These are phyloP conservation scores for Hyposoter dolosus DNA, from an alignment of 2,888 invertebrate species.

Conservation along the genomic window DNA sequence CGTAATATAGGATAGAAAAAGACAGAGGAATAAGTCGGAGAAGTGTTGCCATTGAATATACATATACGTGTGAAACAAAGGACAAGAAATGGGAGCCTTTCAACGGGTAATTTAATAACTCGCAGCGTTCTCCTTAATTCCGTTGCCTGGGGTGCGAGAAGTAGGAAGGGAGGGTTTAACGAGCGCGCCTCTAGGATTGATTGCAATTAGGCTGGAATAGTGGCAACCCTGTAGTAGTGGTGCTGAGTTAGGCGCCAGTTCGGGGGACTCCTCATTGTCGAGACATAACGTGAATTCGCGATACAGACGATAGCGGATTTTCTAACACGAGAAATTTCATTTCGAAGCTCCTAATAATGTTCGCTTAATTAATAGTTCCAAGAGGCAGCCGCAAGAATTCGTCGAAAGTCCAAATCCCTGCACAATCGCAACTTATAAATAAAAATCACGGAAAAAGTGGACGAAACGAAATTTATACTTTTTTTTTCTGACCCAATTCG, in stretches of 20 bases:
- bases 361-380: too few relatives aligned
- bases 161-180: slow-evolving; percentile 65
- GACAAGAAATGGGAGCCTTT: slow-evolving; percentile 59
- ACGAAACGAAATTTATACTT: background rate
- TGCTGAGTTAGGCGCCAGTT: slow-evolving; percentile 59
- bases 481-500: background rate
- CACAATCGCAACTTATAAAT: background rate
- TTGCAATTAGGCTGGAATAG: slow-evolving; percentile 75
- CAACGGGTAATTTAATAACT: slow-evolving; percentile 70
- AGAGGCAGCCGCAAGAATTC: too few relatives aligned
- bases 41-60: slow-evolving; percentile 12
- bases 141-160: slow-evolving; percentile 50
- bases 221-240: slow-evolving; percentile 43
- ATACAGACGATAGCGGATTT: slow-evolving; percentile 41
- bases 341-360: background rate
- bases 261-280: slow-evolving; percentile 51
- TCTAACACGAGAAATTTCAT: slow-evolving; percentile 16
- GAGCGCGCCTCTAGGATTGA: slow-evolving; percentile 75
- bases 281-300: slow-evolving; percentile 43
- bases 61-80: slow-evolving; percentile 52
- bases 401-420: background rate
- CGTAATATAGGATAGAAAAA: slow-evolving; percentile 12
- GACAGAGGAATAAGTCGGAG: background rate
- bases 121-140: slow-evolving; percentile 64
- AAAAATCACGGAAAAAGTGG: background rate